Conservation (phyloP, 2,797 vertebrate species). For the Lycodopsis pacificus region DNA sequence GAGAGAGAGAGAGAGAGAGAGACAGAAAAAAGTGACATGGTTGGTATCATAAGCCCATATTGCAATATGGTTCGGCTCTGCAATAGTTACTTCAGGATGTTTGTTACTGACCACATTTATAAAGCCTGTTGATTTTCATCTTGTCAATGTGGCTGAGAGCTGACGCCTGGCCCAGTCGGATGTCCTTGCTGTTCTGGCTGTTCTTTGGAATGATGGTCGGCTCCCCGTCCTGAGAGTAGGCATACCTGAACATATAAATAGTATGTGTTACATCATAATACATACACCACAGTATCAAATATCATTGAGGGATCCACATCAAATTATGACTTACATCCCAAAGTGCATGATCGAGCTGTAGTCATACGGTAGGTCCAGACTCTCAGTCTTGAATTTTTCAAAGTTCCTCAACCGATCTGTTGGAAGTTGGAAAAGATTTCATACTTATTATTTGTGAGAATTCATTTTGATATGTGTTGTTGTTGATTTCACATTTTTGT, state of each 20-base stretch:
- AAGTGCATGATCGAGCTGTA: slow-evolving; percentile 93
- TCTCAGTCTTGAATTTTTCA: slow-evolving; percentile 88
- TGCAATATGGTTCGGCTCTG: not conserved
- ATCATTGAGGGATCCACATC: not conserved
- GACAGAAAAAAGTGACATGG: slow-evolving; percentile 21
- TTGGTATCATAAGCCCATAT: not conserved
- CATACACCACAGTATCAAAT: not conserved
- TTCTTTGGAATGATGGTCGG: slow-evolving; percentile 82
- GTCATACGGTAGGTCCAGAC: slow-evolving; percentile 88
- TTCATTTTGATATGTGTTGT: not conserved
- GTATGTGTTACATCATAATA: not conserved
- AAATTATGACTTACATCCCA: slow-evolving; percentile 83
- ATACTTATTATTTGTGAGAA: not conserved
- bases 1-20: slow-evolving; percentile 25
- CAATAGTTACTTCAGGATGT: slow-evolving; percentile 18
- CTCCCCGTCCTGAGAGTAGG: slow-evolving; percentile 83
- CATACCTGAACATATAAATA: slow-evolving; percentile 71
- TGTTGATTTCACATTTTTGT: not conserved
- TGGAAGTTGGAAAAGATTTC: slow-evolving; percentile 13
- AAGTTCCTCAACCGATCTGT: slow-evolving; percentile 87
- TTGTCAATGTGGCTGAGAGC: slow-evolving; percentile 81
- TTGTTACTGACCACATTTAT: slow-evolving; percentile 79
- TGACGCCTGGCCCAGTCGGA: slow-evolving; percentile 77
- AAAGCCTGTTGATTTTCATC: slow-evolving; percentile 86
- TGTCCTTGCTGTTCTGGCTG: slow-evolving; percentile 51